Evolutionary conservation across 2,888 invertebrate genomes (phyloP).

Genomic region (Eumacrocentrus americanus): DNA sequence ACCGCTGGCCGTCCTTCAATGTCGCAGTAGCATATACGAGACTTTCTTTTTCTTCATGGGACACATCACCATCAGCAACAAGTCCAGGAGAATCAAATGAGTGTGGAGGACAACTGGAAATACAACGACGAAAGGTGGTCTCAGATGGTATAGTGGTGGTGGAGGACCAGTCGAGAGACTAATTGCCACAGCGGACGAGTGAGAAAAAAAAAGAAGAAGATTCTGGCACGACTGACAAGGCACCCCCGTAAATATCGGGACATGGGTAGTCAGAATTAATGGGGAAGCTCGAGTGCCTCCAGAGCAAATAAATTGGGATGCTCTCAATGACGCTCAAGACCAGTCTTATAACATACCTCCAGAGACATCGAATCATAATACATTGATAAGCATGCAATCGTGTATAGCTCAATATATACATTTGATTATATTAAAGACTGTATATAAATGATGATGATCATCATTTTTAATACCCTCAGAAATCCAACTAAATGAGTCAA

Average conservation of each 20-base stretch:
- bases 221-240: conserved; percentile 36
- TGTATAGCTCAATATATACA: background rate
- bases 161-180: conserved; percentile 48
- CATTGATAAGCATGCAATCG: conserved; percentile 3
- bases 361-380: background rate
- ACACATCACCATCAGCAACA: no score
- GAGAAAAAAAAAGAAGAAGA: conserved; percentile 32
- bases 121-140: conserved; percentile 20
- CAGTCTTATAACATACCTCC: conserved; percentile 7
- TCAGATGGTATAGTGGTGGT: no score
- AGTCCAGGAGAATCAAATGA: no score
- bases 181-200: conserved; percentile 48
- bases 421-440: background rate
- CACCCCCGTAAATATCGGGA: conserved; percentile 44
- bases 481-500: no score
- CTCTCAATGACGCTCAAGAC: conserved; percentile 26
- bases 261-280: conserved; percentile 47
- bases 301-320: conserved; percentile 45
- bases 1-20: no score
- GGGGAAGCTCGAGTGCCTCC: conserved; percentile 37
- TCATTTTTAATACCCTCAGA: no score
- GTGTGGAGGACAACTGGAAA: conserved; percentile 12
- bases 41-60: no score
- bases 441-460: background rate
- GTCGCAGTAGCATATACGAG: no score